Evolutionary conservation across 2,113 vertebrate species (phyloP), one percentile per base, ranked within the genome.

Genomic region (Melanerpes formicivorus): DNA sequence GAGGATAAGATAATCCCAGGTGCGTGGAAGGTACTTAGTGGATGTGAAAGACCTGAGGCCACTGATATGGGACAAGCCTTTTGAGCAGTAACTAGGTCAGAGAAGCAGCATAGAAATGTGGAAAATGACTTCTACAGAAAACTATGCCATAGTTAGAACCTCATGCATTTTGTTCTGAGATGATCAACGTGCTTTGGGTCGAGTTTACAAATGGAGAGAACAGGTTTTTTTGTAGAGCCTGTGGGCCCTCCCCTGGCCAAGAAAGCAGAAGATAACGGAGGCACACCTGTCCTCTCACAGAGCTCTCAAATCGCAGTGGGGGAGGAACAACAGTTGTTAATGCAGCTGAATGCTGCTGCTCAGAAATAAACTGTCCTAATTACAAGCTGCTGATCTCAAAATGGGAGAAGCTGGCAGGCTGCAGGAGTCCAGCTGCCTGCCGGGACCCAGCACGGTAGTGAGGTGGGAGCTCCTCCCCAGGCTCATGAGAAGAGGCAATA

Each of bases 41-140:
- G 65, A 40, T 86, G 70, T 40, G 52, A 93, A 94, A 88, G 87
- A 26, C 58, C 84, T 7, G 79, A 85, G 73, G 58, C 89, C 55
- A 37, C 42, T 27, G 40, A 66, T 32, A 74, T 29, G 30, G 1
- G 15, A 46, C 69, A 83, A 79, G 65, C 65, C 79, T 88, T 91
- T 52, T 50, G 54, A 83, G 65, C 59, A 92, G 23, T 44, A 93
- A 92, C 73, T 80, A 78, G 84, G 89, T 92, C 96, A 93, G 88
- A 82, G 32, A 37, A 73, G 65, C 66, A 42, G 66, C 44, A 78
- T 64, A 0, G 2, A 80, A 82, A 80, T 23, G 21, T 0, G 6
- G 59, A 62, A 86, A 88, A 81, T 50, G 69, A 40, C 54, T 44
- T 80, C 67, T 48, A 69, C 40, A 40, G 40, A 44, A 64, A 80